These are phyloP conservation scores for Arctocebus calabarensis DNA, from an alignment of 2,797 vertebrate species.

Conservation along the genomic window DNA sequence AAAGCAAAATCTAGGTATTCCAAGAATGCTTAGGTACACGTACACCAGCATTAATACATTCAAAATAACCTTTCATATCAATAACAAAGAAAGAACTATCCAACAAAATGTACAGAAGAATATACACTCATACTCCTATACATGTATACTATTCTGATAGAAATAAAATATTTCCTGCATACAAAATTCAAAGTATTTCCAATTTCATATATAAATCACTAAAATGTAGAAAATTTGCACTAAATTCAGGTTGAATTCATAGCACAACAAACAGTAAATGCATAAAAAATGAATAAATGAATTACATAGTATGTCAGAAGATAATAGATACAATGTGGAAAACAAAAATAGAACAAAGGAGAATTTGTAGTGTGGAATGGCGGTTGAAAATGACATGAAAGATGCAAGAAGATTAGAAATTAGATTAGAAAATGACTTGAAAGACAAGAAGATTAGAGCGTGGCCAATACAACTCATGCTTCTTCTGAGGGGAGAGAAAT, in stretches of 20 bases:
- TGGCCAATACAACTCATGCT: no score
- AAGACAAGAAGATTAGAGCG: not conserved
- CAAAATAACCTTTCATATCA: not conserved
- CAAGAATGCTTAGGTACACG: not conserved
- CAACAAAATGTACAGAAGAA: not conserved
- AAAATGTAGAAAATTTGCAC: not conserved
- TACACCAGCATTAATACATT: not conserved
- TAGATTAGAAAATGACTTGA: not conserved
- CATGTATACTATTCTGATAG: not conserved
- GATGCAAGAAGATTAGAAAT: not conserved
- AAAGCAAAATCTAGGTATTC: not conserved
- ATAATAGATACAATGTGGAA: not conserved
- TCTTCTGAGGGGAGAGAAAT: not conserved
- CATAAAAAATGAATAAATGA: not conserved
- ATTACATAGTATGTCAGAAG: not conserved
- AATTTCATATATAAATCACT: not conserved
- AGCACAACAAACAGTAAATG: not conserved
- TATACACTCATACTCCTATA: no score
- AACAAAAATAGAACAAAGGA: not conserved
- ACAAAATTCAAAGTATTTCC: constrained; percentile 15
- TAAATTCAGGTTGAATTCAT: not conserved
- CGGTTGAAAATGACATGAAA: not conserved
- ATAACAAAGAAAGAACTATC: not conserved
- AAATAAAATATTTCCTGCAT: not conserved
- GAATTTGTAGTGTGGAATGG: not conserved